phyloP scores from a whole-genome alignment of 2,888 invertebrate genomes.

The Baronia brevicornis region DNA sequence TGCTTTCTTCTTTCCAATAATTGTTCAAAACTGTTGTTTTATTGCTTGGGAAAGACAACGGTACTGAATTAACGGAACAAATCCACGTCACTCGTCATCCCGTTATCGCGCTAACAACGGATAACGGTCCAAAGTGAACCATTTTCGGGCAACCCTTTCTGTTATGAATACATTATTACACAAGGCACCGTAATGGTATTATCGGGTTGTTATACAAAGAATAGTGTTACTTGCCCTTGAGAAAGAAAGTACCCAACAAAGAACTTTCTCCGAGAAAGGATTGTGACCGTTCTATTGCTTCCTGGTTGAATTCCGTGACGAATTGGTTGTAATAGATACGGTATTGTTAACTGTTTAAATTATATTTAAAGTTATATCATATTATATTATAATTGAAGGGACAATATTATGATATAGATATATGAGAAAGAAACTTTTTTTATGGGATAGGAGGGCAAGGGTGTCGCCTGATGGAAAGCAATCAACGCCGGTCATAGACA shows the following conservation, averaged over 20 bases:
- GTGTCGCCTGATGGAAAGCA: too few species aligned
- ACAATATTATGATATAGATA: slow-evolving; percentile 5
- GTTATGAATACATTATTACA: slow-evolving; percentile 62
- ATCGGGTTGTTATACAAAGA: slow-evolving; percentile 58
- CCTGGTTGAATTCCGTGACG: slow-evolving; percentile 49
- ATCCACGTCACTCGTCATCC: slow-evolving; percentile 38
- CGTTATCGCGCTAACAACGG: slow-evolving; percentile 51
- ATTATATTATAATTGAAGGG: too few species aligned
- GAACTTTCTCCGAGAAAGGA: slow-evolving; percentile 63
- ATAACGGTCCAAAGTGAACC: slow-evolving; percentile 54
- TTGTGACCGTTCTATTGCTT: slow-evolving; percentile 34
- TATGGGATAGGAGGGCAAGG: too few species aligned
- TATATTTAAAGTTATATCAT: too few species aligned
- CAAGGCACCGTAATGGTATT: slow-evolving; percentile 61
- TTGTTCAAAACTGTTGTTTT: slow-evolving; percentile 47
- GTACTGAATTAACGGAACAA: slow-evolving; percentile 29
- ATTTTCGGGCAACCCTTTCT: slow-evolving; percentile 65
- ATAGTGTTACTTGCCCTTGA: slow-evolving; percentile 51
- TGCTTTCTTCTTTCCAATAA: slow-evolving; percentile 32
- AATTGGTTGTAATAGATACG: too few species aligned
- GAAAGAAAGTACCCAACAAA: slow-evolving; percentile 58
- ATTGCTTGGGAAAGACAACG: slow-evolving; percentile 25
- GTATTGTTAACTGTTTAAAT: too few species aligned
- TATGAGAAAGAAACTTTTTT: too few species aligned
- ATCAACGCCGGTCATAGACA: too few species aligned